These are phyloP conservation scores for Calvadosia cruxmelitensis DNA, from an alignment of 30 jellyfish, hydroid and myxozoan species.

Conservation along the genomic window DNA sequence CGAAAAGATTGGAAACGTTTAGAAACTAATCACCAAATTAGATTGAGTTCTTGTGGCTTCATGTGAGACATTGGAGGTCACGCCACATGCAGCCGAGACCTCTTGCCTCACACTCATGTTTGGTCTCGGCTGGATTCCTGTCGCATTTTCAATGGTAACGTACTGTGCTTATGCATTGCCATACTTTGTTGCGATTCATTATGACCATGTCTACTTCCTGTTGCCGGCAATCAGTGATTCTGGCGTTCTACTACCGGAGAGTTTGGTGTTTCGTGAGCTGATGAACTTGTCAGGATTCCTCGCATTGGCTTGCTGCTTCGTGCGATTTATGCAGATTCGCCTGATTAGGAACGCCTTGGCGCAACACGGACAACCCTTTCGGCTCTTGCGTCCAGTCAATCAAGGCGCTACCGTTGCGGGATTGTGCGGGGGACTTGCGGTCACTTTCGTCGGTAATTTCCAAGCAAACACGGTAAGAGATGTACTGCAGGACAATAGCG, in stretches of 20 bases:
- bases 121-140: slow-evolving; percentile 69
- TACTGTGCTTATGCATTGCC: slow-evolving; percentile 52
- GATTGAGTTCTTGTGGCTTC: no score
- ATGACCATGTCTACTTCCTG: slow-evolving; percentile 68
- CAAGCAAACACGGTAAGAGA: slow-evolving; percentile 24
- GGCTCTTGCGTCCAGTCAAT: slow-evolving; percentile 18
- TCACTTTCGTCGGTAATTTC: slow-evolving; percentile 79
- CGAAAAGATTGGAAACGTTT: no score
- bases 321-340: slow-evolving; percentile 55
- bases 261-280: slow-evolving; percentile 69
- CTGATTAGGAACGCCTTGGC: slow-evolving; percentile 30
- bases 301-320: slow-evolving; percentile 33
- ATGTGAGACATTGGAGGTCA: no score
- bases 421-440: slow-evolving; percentile 67
- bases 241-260: slow-evolving; percentile 66
- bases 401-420: slow-evolving; percentile 38
- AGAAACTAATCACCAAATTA: no score
- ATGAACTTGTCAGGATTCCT: slow-evolving; percentile 79
- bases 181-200: slow-evolving; percentile 39
- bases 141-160: slow-evolving; percentile 41
- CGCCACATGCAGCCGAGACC: background rate
- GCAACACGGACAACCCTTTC: slow-evolving; percentile 10
- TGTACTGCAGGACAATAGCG: background rate
- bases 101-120: slow-evolving; percentile 15
- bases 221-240: slow-evolving; percentile 93